phyloP scores from a whole-genome alignment of 2,888 invertebrate species.

The Drosophila prolongata region DNA sequence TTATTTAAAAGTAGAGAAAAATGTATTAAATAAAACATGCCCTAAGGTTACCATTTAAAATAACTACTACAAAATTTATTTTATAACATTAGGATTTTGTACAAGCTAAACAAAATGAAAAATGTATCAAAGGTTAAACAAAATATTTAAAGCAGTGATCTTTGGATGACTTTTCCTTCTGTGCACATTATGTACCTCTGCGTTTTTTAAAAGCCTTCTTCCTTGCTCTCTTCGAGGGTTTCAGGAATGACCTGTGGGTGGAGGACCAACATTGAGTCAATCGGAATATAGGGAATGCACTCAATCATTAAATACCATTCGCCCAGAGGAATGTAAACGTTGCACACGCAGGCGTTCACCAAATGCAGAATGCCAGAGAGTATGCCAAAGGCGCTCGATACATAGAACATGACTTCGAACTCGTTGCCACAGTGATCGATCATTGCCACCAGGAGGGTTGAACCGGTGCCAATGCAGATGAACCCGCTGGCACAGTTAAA shows the following conservation, averaged over 20 bases:
- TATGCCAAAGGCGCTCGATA: constrained; percentile 36
- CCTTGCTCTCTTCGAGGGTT: constrained; percentile 25
- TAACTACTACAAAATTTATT: too few species aligned
- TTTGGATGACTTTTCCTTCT: not conserved
- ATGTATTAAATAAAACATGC: too few species aligned
- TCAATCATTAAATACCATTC: constrained; percentile 59
- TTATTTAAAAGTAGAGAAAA: too few species aligned
- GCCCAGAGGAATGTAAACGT: constrained; percentile 50
- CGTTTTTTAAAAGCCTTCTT: not conserved
- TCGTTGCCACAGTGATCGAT: constrained; percentile 54
- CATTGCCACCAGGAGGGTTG: constrained; percentile 46
- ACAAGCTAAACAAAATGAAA: too few species aligned
- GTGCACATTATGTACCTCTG: not conserved
- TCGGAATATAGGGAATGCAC: not conserved
- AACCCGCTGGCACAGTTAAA: constrained; percentile 58
- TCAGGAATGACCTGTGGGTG: constrained; percentile 22
- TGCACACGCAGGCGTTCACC: constrained; percentile 53
- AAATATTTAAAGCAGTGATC: too few species aligned
- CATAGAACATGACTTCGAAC: constrained; percentile 40
- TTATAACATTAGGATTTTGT: too few species aligned
- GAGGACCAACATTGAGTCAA: not conserved
- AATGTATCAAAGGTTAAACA: too few species aligned
- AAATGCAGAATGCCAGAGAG: constrained; percentile 58
- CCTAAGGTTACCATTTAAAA: too few species aligned
- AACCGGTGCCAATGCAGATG: constrained; percentile 22